Percentiles rank a stretch among this genome's conserved stretches.
Conservation (phyloP, 2,797 vertebrate species). For the Catharus ustulatus region DNA sequence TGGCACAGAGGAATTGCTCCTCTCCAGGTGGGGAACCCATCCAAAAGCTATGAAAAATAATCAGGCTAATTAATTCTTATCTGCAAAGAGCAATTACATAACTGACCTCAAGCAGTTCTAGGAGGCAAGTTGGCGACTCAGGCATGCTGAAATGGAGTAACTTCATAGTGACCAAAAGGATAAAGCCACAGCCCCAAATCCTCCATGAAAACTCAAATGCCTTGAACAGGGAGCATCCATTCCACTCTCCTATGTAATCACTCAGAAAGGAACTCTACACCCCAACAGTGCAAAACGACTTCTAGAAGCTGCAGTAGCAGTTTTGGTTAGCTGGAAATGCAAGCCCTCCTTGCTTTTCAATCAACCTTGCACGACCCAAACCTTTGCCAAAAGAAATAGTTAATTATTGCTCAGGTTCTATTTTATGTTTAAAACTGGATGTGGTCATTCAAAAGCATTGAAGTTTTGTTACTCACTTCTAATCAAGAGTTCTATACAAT, state of each 20-base stretch:
- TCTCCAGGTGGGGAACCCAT: slow-evolving; percentile 94
- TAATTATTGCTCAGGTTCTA: background rate
- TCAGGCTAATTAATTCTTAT: slow-evolving; percentile 98
- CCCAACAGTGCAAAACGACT: background rate
- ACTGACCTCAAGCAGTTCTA: slow-evolving; percentile 75
- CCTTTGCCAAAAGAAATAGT: background rate
- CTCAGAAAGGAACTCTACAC: background rate
- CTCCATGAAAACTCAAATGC: background rate
- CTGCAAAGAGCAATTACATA: slow-evolving; percentile 96
- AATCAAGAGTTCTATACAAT: background rate
- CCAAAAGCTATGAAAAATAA: slow-evolving; percentile 93
- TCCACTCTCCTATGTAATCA: background rate
- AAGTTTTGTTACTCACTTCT: background rate
- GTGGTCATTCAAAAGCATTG: background rate
- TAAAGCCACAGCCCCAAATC: background rate
- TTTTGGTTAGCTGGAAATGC: background rate
- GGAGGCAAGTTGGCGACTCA: fast-evolving
- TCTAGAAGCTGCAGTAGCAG: background rate
- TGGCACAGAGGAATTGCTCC: slow-evolving; percentile 91
- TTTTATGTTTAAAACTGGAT: background rate
- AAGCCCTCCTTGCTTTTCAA: background rate
- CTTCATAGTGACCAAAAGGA: background rate
- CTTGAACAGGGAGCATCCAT: background rate
- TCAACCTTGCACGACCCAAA: fast-evolving
- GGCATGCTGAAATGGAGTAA: fast-evolving